A percentile compares a stretch with the other conserved stretches of the same genome.
Evolutionary conservation across 2,888 invertebrate species (phyloP).

Genomic region (Drosophila ustulata): DNA sequence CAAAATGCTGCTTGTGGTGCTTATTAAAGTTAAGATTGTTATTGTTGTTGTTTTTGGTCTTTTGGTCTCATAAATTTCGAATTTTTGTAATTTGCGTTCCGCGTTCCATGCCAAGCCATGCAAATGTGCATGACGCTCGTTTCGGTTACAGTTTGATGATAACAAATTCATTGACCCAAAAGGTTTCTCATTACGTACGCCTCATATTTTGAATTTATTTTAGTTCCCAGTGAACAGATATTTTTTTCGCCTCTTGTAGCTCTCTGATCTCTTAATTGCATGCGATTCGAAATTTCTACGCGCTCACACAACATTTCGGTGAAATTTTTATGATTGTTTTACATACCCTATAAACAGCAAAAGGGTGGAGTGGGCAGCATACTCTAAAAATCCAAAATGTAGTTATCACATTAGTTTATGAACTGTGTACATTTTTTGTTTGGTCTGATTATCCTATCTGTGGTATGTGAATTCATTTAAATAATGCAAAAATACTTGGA

Average conservation of each 20-base stretch:
- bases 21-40: conserved; percentile 18
- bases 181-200: conserved; percentile 68
- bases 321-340: conserved; percentile 45
- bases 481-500: no score
- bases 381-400: not conserved
- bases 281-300: conserved; percentile 49
- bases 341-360: conserved; percentile 14
- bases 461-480: not conserved
- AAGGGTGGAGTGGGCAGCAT: not conserved
- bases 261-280: conserved; percentile 57
- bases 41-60: conserved; percentile 12
- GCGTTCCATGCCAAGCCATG: conserved; percentile 58
- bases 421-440: no score
- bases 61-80: conserved; percentile 57
- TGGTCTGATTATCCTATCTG: no score
- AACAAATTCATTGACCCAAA: conserved; percentile 79
- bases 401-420: no score
- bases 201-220: conserved; percentile 63
- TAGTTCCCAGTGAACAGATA: conserved; percentile 54
- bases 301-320: conserved; percentile 33
- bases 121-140: conserved; percentile 79
- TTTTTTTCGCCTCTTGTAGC: conserved; percentile 12
- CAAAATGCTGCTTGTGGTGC: conserved; percentile 19
- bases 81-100: conserved; percentile 72
- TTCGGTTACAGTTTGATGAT: conserved; percentile 78